Evolutionary conservation across 2,888 invertebrate species (phyloP).

Genomic region (Lamproptera curius): DNA sequence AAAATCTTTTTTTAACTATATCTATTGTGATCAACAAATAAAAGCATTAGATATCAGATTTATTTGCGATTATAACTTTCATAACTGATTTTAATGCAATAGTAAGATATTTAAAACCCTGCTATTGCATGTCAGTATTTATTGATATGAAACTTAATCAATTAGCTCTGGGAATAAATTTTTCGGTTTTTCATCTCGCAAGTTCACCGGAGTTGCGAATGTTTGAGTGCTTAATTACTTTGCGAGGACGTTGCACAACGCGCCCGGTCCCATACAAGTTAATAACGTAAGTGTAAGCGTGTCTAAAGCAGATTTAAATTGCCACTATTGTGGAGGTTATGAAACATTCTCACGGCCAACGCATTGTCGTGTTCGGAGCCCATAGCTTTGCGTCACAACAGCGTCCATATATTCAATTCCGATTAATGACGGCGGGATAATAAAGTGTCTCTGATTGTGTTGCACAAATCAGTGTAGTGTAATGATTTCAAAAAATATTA

Average conservation of each 20-base stretch:
- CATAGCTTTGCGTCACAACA: conserved; percentile 38
- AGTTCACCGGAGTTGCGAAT: background rate
- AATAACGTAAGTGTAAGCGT: conserved; percentile 51
- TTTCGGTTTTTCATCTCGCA: background rate
- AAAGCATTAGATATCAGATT: too few relatives aligned
- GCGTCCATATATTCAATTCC: conserved; percentile 32
- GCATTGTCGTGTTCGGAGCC: conserved; percentile 45
- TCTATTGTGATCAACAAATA: too few relatives aligned
- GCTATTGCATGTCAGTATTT: too few relatives aligned
- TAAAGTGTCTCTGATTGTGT: conserved; percentile 19
- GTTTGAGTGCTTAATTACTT: conserved; percentile 32
- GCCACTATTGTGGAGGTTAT: conserved; percentile 58
- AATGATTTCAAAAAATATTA: too few relatives aligned
- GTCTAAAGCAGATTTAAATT: conserved; percentile 57
- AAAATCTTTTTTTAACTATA: too few relatives aligned
- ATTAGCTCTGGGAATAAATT: background rate
- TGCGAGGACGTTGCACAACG: conserved; percentile 39
- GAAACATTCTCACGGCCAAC: conserved; percentile 63
- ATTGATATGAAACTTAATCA: background rate
- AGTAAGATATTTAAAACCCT: too few relatives aligned
- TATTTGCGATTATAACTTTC: too few relatives aligned
- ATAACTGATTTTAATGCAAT: too few relatives aligned
- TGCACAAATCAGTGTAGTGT: conserved; percentile 1
- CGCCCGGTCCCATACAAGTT: conserved; percentile 38
- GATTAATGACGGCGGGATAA: conserved; percentile 18